A percentile compares a stretch with the other conserved stretches of the same genome.
Evolutionary conservation across 2,113 vertebrate species (phyloP).

Genomic region (Eulemur macaco): DNA sequence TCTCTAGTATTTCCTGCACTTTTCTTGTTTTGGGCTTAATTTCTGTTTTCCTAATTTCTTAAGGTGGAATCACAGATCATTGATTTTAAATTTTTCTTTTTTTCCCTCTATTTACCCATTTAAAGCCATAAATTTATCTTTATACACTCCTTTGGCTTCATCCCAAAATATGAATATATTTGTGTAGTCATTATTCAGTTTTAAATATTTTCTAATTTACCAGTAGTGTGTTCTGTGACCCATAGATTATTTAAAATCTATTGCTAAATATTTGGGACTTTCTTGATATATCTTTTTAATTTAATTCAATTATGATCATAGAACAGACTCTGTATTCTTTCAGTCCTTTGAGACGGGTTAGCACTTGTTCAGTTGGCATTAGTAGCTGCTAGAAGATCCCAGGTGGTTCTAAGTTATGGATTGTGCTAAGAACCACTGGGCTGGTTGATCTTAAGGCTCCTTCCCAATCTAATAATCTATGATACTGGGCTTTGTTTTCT

Average conservation of each 20-base stretch:
- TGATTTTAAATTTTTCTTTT: not conserved
- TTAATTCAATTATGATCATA: not conserved
- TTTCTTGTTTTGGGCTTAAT: not conserved
- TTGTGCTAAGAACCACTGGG: not conserved
- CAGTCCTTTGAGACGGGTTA: not conserved
- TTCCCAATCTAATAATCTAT: not conserved
- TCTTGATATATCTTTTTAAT: not conserved
- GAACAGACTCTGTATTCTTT: not conserved
- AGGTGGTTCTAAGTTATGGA: not conserved
- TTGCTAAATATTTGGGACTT: not conserved
- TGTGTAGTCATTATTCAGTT: not conserved
- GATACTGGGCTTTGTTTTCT: not conserved
- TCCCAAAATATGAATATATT: not conserved
- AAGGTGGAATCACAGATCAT: not conserved
- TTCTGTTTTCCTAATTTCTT: slow-evolving; percentile 30
- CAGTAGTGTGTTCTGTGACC: not conserved
- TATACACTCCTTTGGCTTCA: not conserved
- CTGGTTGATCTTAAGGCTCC: not conserved
- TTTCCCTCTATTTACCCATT: not conserved
- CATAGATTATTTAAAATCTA: not conserved
- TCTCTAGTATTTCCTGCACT: not conserved
- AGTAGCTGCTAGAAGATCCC: not conserved
- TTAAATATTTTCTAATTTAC: not conserved
- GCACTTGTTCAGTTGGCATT: not conserved
- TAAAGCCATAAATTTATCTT: not conserved